Percentiles rank a stretch among this genome's conserved stretches.
phyloP scores from a whole-genome alignment of 2,113 vertebrate species.

The Hepsetus odoe region DNA sequence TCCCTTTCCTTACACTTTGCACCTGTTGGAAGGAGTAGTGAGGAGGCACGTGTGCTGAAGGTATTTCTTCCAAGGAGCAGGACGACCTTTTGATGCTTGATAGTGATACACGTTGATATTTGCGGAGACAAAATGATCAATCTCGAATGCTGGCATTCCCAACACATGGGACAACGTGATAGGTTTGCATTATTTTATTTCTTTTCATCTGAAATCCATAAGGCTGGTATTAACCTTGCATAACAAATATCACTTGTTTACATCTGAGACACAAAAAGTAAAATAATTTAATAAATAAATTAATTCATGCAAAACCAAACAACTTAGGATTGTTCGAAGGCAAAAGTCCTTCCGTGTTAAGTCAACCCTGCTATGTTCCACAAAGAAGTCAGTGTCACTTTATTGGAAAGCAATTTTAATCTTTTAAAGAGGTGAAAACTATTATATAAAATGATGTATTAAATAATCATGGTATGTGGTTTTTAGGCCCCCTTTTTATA shows the following conservation, averaged over 20 bases:
- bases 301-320: not conserved
- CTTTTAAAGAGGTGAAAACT: not conserved
- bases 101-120: slow-evolving; percentile 53
- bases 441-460: not conserved
- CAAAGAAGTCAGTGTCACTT: not conserved
- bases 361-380: too few relatives aligned
- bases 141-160: slow-evolving; percentile 53
- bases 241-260: slow-evolving; percentile 44
- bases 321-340: too few relatives aligned
- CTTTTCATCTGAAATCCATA: slow-evolving; percentile 51
- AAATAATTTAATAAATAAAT: not conserved
- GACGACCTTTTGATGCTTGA: slow-evolving; percentile 55
- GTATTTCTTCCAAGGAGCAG: slow-evolving; percentile 14
- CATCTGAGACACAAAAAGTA: slow-evolving; percentile 28
- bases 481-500: not conserved
- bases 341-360: too few relatives aligned
- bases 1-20: slow-evolving; percentile 5
- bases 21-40: slow-evolving; percentile 53
- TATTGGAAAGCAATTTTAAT: not conserved
- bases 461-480: not conserved
- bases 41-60: slow-evolving; percentile 35
- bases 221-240: slow-evolving; percentile 41
- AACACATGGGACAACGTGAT: slow-evolving; percentile 53
- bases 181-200: slow-evolving; percentile 42
- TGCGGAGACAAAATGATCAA: slow-evolving; percentile 58